These are phyloP conservation scores for Entomyzon cyanotis DNA, from an alignment of 2,113 vertebrate genomes.

Conservation along the genomic window DNA sequence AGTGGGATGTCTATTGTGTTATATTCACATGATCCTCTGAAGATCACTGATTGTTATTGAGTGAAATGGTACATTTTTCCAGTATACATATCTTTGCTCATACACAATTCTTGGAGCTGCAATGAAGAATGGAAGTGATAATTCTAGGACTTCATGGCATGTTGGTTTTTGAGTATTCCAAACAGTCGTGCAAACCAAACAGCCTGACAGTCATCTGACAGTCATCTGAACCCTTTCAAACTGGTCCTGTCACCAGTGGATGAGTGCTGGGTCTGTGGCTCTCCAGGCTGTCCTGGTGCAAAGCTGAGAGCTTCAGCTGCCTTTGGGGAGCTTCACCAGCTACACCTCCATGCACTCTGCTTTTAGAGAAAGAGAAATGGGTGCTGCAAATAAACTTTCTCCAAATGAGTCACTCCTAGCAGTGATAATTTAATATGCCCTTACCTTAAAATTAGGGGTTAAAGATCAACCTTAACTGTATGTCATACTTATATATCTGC, in stretches of 20 bases:
- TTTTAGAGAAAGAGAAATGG: not conserved
- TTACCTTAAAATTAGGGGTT: not conserved
- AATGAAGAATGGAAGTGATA: not conserved
- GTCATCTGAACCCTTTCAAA: not conserved
- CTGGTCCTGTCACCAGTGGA: fast-evolving
- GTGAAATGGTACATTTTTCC: not conserved
- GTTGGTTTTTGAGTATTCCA: not conserved
- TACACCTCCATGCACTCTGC: fast-evolving
- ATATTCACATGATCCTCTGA: not conserved
- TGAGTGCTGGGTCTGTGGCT: not conserved
- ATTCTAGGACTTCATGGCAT: not conserved
- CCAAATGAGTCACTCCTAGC: not conserved
- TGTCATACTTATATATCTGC: not conserved
- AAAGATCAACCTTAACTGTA: not conserved
- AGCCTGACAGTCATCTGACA: not conserved
- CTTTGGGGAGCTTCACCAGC: not conserved
- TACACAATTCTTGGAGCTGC: not conserved
- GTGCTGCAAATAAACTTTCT: not conserved
- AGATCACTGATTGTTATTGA: not conserved
- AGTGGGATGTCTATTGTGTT: not conserved
- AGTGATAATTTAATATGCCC: not conserved
- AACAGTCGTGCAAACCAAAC: not conserved
- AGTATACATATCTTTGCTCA: not conserved
- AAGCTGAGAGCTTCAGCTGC: not conserved
- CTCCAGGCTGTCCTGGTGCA: not conserved